phyloP scores from a whole-genome alignment of 1,140 invertebrate genomes.

The Papilio machaon region DNA sequence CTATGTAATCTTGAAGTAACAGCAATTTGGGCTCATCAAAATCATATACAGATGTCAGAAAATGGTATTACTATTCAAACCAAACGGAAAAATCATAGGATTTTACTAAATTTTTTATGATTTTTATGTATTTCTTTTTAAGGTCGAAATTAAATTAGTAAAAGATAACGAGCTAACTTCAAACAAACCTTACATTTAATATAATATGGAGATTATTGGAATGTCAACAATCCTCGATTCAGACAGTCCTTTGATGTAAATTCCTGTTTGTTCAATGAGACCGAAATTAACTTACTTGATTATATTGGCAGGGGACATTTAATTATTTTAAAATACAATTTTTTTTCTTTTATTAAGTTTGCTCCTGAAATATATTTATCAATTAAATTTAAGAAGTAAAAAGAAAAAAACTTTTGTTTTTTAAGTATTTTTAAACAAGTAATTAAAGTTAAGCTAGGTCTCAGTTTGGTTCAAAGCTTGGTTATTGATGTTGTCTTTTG shows the following conservation, averaged over 20 bases:
- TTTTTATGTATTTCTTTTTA: neutral
- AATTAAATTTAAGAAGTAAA: neutral
- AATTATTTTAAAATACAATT: neutral
- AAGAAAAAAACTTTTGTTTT: neutral
- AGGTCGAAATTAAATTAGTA: neutral
- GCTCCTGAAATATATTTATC: neutral
- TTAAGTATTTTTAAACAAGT: neutral
- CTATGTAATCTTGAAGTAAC: no score
- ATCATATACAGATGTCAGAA: no score
- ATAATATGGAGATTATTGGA: slow-evolving; percentile 40
- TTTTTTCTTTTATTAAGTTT: neutral
- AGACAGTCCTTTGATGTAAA: slow-evolving; percentile 22
- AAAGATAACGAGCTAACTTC: neutral
- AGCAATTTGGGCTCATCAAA: no score
- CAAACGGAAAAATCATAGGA: neutral
- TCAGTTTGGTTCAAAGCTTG: no score
- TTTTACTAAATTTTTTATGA: neutral
- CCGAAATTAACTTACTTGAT: slow-evolving; percentile 19
- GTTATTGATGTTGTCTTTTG: no score
- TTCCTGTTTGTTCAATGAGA: slow-evolving; percentile 11
- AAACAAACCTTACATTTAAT: slow-evolving; percentile 25
- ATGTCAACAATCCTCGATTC: slow-evolving; percentile 34
- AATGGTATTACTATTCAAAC: no score
- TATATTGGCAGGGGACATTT: slow-evolving; percentile 10
- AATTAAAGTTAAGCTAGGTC: no score